Conservation (phyloP, 1,140 invertebrate genomes). For the Drosophila nannoptera region DNA sequence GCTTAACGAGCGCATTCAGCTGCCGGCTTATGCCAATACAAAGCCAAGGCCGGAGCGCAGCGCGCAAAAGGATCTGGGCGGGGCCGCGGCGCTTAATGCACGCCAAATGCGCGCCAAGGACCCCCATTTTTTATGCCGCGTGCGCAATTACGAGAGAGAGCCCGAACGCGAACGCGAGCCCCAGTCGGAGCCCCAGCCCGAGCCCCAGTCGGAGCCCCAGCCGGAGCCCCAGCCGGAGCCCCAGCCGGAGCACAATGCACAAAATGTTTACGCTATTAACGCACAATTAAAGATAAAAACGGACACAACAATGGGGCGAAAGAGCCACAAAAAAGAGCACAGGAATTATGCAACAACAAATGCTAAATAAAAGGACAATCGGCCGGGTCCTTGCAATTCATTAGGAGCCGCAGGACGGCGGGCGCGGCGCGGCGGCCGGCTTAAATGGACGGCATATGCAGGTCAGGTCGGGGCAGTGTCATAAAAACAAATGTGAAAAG, state of each 20-base stretch:
- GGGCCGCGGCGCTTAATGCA: conserved; percentile 46
- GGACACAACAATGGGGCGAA: conserved; percentile 40
- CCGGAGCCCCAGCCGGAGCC: too few relatives aligned
- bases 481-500: conserved; percentile 70
- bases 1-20: conserved; percentile 27
- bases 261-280: conserved; percentile 76
- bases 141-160: conserved; percentile 54
- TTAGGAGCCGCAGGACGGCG: conserved; percentile 43
- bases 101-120: conserved; percentile 63
- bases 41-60: conserved; percentile 25
- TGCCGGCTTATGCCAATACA: conserved; percentile 27
- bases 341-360: conserved; percentile 5
- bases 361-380: conserved; percentile 40
- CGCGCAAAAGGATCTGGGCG: conserved; percentile 8
- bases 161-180: too few relatives aligned
- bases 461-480: conserved; percentile 49
- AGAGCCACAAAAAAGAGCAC: background rate
- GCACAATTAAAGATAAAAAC: conserved; percentile 75
- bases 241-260: conserved; percentile 27
- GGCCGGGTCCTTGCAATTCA: conserved; percentile 59
- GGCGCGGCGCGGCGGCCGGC: background rate
- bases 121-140: conserved; percentile 55
- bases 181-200: too few relatives aligned
- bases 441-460: conserved; percentile 44
- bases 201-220: too few relatives aligned